These are phyloP conservation scores for Frieseomelitta varia DNA, from an alignment of 1,140 invertebrate genomes.

Conservation along the genomic window DNA sequence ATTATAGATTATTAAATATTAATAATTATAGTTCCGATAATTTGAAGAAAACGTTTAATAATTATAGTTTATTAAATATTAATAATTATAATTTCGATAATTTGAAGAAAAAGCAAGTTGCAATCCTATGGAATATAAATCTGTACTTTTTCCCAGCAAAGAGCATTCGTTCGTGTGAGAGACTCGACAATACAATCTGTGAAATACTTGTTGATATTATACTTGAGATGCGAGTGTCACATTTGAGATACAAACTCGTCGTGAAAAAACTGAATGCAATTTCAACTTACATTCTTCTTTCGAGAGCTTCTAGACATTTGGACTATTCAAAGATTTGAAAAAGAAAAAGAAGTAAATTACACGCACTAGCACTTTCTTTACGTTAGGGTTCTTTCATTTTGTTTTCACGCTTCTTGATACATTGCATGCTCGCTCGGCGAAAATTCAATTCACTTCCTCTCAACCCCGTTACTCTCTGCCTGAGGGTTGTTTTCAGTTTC, in stretches of 20 bases:
- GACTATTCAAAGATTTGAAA: background rate
- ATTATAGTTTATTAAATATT: too few species aligned
- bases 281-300: background rate
- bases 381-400: background rate
- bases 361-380: background rate
- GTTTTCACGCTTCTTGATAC: background rate
- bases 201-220: too few species aligned
- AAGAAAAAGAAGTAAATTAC: background rate
- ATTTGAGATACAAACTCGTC: background rate
- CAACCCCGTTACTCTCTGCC: background rate
- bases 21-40: too few species aligned
- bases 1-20: too few species aligned
- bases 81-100: too few species aligned
- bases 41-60: too few species aligned
- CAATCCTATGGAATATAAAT: too few species aligned
- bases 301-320: background rate
- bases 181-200: too few species aligned
- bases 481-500: background rate
- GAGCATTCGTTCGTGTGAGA: too few species aligned
- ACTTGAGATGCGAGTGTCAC: too few species aligned
- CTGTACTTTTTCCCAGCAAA: too few species aligned
- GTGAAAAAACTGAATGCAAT: background rate
- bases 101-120: too few species aligned
- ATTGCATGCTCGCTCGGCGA: background rate
- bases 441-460: background rate